Evolutionary conservation across 1,140 invertebrate genomes (phyloP).

Genomic region (Musca vetustissima): DNA sequence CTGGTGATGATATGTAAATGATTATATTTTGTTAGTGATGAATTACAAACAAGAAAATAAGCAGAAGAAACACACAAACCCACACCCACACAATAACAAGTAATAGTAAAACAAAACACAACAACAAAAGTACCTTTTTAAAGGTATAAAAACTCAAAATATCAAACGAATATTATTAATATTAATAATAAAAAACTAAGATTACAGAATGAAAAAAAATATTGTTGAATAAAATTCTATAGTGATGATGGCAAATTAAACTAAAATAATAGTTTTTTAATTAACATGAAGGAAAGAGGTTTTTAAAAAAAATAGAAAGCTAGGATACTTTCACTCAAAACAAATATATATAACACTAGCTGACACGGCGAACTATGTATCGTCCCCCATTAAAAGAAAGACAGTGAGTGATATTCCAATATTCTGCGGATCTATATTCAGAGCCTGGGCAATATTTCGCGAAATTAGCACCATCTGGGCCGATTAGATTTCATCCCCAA

Average conservation of each 20-base stretch:
- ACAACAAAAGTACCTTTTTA: slow-evolving; percentile 15
- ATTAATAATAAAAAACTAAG: slow-evolving; percentile 7
- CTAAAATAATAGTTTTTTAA: background rate
- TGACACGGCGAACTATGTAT: no score
- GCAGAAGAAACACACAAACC: background rate
- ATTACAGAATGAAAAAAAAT: slow-evolving; percentile 1
- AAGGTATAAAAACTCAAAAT: slow-evolving; percentile 23
- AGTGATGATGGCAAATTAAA: slow-evolving; percentile 18
- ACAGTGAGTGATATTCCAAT: no score
- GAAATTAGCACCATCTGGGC: no score
- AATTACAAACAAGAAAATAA: slow-evolving; percentile 3
- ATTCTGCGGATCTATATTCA: no score
- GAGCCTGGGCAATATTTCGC: no score
- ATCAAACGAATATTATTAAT: slow-evolving; percentile 22
- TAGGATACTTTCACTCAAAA: no score
- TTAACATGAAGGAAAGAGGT: no score
- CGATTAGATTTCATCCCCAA: no score
- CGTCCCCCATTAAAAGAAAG: no score
- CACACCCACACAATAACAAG: no score
- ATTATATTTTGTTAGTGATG: slow-evolving; percentile 24
- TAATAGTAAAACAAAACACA: background rate
- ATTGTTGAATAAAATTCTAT: slow-evolving; percentile 25
- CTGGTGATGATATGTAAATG: slow-evolving; percentile 15
- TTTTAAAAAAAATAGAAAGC: no score
- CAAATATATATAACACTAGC: no score